phyloP scores from a whole-genome alignment of 2,113 vertebrate genomes.

The Nesoenas mayeri region DNA sequence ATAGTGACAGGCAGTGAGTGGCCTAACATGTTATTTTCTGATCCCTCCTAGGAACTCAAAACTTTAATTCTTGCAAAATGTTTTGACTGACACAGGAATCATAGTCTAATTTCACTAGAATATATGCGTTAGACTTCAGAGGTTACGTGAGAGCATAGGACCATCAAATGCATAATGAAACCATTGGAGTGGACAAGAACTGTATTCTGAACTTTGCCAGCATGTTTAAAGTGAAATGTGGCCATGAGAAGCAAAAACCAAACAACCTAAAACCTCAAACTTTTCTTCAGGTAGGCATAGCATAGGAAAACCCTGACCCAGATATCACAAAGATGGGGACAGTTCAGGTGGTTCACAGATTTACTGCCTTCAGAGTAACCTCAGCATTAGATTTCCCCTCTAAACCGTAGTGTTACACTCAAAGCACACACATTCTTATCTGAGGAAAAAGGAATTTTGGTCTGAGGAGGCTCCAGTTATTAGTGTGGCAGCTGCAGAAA shows the following conservation, averaged over 20 bases:
- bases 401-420: background rate
- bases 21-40: background rate
- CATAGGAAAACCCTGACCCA: background rate
- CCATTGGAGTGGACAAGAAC: background rate
- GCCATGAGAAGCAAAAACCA: background rate
- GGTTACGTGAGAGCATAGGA: background rate
- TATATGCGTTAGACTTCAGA: background rate
- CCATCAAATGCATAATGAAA: background rate
- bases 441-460: background rate
- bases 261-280: background rate
- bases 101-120: background rate
- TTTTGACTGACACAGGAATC: background rate
- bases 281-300: background rate
- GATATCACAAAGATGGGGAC: accelerated
- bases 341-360: background rate
- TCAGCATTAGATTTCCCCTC: background rate
- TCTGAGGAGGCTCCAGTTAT: background rate
- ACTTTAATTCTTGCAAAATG: background rate
- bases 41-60: background rate
- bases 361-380: background rate
- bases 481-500: background rate
- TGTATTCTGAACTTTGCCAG: background rate
- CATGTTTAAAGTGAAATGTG: background rate
- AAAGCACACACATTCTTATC: background rate
- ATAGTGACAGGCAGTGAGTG: background rate